Evolutionary conservation across 2,888 invertebrate genomes (phyloP), one percentile per base, ranked within the genome.

Genomic region (Acanthoscelides obtectus): DNA sequence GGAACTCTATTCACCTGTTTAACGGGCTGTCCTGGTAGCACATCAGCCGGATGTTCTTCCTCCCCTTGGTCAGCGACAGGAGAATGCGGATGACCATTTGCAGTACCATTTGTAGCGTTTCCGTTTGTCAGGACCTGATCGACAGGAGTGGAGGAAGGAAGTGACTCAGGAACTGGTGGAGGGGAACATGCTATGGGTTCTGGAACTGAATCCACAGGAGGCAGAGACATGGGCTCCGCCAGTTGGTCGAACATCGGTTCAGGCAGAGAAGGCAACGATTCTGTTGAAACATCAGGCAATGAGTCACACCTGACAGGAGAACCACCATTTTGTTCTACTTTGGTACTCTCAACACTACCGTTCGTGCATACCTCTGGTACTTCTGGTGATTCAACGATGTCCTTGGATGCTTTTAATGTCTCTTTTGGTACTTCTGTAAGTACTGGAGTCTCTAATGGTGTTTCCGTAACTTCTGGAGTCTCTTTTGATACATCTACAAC

Each of bases 1-100:
- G 45, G 45, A 45, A 45, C 12, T 74, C 78, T 84, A 84, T 83
- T 85, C 85, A 86, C 85, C 85, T 86, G 85, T 84, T 85, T 89
- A 86, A 88, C 87, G 87, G 84, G 87, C 20, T 4, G 20, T 66
- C 22, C 66, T 79, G 84, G 87, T 77, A 84, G 79, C 85, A 84
- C 84, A 70, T 81, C 83, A 25, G 80, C 77, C 69, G 83, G 82
- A 67, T 76, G 74, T 66, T 71, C 74, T 63, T 74, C 74, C 22
- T 71, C 71, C n/a, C n/a, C n/a, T n/a, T n/a, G n/a, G 66, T 66
- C 69, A 3, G 8, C 64, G 64, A 63, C 71, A 68, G 79, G 75
- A 64, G 88, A 83, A 20, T 20, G 20, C 69, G 83, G 82, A 72
- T 82, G 80, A 80, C 85, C 85, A 80, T 84, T 83, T 20, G 69